Conservation (phyloP, 2,888 invertebrate species). For the Thera obeliscata region DNA sequence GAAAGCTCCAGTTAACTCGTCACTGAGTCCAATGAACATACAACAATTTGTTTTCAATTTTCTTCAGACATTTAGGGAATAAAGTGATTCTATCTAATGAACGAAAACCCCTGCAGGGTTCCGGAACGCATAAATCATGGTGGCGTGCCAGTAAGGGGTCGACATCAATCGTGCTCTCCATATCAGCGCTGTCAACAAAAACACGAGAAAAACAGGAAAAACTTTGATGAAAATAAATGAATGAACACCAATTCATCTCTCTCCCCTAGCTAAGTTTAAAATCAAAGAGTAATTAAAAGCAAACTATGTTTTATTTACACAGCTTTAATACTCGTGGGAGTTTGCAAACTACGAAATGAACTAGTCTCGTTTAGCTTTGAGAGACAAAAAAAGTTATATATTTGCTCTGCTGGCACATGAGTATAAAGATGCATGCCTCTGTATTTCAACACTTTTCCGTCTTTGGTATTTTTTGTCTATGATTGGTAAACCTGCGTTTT, state of each 20-base stretch:
- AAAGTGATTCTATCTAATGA: slow-evolving; percentile 24
- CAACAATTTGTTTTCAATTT: slow-evolving; percentile 22
- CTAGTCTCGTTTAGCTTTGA: too few species aligned
- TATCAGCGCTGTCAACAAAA: slow-evolving; percentile 60
- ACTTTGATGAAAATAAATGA: slow-evolving; percentile 34
- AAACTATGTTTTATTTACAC: background rate
- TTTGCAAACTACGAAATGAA: background rate
- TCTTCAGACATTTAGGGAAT: slow-evolving; percentile 10
- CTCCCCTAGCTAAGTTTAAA: slow-evolving; percentile 19
- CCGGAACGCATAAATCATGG: slow-evolving; percentile 66
- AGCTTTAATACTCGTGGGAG: background rate
- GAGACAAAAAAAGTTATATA: too few species aligned
- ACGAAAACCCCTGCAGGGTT: slow-evolving; percentile 20
- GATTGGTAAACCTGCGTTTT: too few species aligned
- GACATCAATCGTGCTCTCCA: slow-evolving; percentile 68
- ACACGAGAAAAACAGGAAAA: slow-evolving; percentile 64
- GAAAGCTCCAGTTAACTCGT: slow-evolving; percentile 4
- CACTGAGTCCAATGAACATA: slow-evolving; percentile 8
- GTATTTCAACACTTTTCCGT: too few species aligned
- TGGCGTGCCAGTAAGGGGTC: slow-evolving; percentile 62
- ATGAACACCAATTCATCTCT: slow-evolving; percentile 24
- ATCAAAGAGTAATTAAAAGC: slow-evolving; percentile 1
- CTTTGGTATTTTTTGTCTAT: too few species aligned
- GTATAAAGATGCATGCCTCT: too few species aligned
- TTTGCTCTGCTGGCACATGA: too few species aligned